Conservation (phyloP, 2,113 vertebrate genomes). For the Ictidomys tridecemlineatus region DNA sequence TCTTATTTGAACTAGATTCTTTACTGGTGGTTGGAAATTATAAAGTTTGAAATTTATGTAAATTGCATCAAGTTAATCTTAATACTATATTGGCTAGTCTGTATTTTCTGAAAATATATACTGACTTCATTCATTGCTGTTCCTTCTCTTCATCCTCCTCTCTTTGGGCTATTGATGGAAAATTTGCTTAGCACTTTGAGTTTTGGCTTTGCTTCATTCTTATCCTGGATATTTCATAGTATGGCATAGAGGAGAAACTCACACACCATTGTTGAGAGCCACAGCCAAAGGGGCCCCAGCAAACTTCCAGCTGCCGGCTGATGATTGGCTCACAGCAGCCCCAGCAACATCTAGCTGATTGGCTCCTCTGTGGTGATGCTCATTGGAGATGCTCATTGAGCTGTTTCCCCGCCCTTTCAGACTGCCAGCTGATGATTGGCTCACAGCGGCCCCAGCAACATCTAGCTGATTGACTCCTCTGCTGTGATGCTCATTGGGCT, state of each 20-base stretch:
- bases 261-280: too few species aligned
- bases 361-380: too few species aligned
- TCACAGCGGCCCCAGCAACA: too few species aligned
- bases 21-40: neutral
- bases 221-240: neutral
- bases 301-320: too few species aligned
- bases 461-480: too few species aligned
- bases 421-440: too few species aligned
- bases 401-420: too few species aligned
- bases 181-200: neutral
- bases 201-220: neutral
- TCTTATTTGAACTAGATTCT: neutral
- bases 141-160: neutral
- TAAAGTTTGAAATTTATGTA: neutral
- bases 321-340: too few species aligned
- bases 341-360: too few species aligned
- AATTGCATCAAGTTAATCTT: neutral
- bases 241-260: neutral
- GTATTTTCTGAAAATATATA: neutral
- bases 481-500: too few species aligned
- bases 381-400: too few species aligned
- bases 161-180: neutral
- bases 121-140: neutral
- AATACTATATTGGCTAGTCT: neutral
- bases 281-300: too few species aligned